Evolutionary conservation across 2,113 vertebrate genomes (phyloP), one percentile per base, ranked within the genome.

Genomic region (Eira barbara): DNA sequence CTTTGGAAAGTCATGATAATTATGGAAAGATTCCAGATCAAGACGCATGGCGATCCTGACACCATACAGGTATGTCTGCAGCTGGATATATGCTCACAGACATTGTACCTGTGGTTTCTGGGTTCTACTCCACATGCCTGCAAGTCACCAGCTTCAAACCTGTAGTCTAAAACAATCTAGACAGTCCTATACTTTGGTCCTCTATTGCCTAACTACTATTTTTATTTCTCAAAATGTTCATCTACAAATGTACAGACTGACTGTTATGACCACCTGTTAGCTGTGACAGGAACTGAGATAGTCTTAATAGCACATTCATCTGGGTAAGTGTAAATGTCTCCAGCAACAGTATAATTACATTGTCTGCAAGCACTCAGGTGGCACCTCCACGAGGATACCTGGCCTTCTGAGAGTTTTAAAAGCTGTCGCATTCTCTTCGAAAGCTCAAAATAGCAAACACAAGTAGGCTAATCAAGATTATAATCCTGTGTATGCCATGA

Each of bases 371-470:
- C 73, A 91, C 55, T 95, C 85, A 74, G 76, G 55, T 59, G 71
- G 61, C 47, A 96, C 18, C 88, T 94, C 81, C 86, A 23, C 10
- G n/a, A 82, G 27, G 65, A 59, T 73, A 83, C 18, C 25, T 91
- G 94, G 34, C 61, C 27, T 89, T 96, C 74, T 17, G 42, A 88
- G 92, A 85, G 74, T 92, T 96, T 89, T 81, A 83, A 96, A 78
- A 93, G 85, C 73, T 95, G 59, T 78, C 52, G 91, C 36, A 79
- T 91, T 96, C 74, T 83, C 57, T 94, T 65, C 74, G 34, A 81
- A 96, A 71, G 36, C 42, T 94, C 92, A 83, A 97, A 97, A 74
- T 87, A 97, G 84, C 61, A 90, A 90, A 86, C 34, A 79, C 7
- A n/a, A 89, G 63, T 45, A 84, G 12, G 39, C 29, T 65, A 92